These are phyloP conservation scores for Tursiops truncatus DNA, from an alignment of 2,113 vertebrate genomes.

Conservation along the genomic window DNA sequence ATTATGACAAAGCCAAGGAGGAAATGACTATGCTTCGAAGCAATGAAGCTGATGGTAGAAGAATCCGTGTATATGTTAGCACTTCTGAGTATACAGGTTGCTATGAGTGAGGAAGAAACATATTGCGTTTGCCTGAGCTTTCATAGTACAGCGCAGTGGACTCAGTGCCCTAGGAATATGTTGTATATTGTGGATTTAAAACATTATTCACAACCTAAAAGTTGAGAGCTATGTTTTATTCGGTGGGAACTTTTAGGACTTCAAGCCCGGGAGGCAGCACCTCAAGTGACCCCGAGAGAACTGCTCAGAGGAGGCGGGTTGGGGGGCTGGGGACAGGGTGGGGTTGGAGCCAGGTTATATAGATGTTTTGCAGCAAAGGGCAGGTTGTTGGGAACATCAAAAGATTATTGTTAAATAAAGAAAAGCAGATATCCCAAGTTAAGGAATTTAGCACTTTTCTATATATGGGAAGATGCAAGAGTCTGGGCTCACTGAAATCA, in stretches of 20 bases:
- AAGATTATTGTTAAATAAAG: background rate
- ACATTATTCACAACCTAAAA: background rate
- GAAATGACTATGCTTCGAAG: background rate
- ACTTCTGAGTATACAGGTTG: background rate
- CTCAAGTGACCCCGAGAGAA: background rate
- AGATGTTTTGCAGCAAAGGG: background rate
- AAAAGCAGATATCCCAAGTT: no score
- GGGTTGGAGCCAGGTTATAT: background rate
- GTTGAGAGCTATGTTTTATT: background rate
- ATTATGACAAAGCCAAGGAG: background rate
- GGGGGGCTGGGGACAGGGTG: background rate
- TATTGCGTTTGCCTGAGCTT: background rate
- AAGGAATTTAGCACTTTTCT: no score
- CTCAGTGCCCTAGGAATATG: background rate
- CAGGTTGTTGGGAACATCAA: background rate
- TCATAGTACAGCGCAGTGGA: background rate
- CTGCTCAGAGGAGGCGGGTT: background rate
- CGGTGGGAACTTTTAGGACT: background rate
- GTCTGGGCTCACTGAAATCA: background rate
- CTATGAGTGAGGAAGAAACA: fast-evolving
- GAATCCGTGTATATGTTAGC: fast-evolving
- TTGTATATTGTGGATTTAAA: background rate
- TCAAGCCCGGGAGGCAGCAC: background rate
- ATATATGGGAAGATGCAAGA: background rate
- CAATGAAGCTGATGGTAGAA: no score